These are phyloP conservation scores for Thinocorus orbignyianus DNA, from an alignment of 2,113 vertebrate genomes.

Conservation along the genomic window DNA sequence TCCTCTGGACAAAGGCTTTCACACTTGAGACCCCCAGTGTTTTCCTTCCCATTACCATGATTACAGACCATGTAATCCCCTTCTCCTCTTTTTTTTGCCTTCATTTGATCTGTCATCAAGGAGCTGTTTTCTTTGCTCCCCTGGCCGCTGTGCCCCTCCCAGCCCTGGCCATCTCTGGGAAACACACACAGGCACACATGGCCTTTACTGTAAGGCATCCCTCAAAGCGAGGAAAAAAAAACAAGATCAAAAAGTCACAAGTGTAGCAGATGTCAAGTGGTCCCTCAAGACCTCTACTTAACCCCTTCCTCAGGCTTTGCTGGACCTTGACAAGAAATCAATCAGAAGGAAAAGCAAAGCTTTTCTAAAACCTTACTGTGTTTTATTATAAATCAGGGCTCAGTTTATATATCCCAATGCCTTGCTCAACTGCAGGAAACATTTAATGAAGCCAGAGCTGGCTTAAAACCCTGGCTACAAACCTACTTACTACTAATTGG, in stretches of 20 bases:
- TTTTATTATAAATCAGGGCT: slow-evolving; percentile 61
- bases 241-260: slow-evolving; percentile 78
- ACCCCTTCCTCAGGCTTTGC: slow-evolving; percentile 71
- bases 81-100: slow-evolving; percentile 60
- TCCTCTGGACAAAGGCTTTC: slow-evolving; percentile 57
- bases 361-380: slow-evolving; percentile 40
- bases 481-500: slow-evolving; percentile 59
- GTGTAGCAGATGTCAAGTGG: slow-evolving; percentile 84
- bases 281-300: slow-evolving; percentile 79
- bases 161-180: not conserved
- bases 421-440: slow-evolving; percentile 26
- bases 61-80: slow-evolving; percentile 70
- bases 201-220: slow-evolving; percentile 62
- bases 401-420: slow-evolving; percentile 3
- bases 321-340: slow-evolving; percentile 70
- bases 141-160: not conserved
- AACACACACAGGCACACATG: slow-evolving; percentile 24
- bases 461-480: slow-evolving; percentile 37
- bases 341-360: slow-evolving; percentile 45
- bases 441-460: slow-evolving; percentile 32
- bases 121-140: slow-evolving; percentile 71
- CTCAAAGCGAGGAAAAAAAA: slow-evolving; percentile 63
- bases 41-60: slow-evolving; percentile 72
- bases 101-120: slow-evolving; percentile 79
- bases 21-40: slow-evolving; percentile 52